phyloP scores from a whole-genome alignment of 2,113 vertebrate species.

The Corythornis cristatus region DNA sequence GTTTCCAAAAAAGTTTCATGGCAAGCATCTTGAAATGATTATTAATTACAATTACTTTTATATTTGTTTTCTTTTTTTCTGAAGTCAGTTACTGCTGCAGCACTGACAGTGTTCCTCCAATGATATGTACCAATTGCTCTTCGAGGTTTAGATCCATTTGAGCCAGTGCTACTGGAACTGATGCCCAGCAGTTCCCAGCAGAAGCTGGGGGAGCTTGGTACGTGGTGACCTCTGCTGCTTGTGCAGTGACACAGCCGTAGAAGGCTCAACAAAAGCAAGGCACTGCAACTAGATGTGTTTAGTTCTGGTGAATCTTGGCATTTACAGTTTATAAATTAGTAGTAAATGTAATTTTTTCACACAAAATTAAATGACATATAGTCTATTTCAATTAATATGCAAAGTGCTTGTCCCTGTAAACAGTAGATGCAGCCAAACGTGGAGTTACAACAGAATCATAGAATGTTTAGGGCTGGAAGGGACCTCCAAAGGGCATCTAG shows the following conservation, averaged over 20 bases:
- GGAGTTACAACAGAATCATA: too few species aligned
- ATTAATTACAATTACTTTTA: constrained; percentile 52
- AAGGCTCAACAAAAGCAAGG: not conserved
- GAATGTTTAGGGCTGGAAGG: too few species aligned
- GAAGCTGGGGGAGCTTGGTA: constrained; percentile 29
- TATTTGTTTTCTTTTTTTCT: constrained; percentile 16
- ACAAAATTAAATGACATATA: too few species aligned
- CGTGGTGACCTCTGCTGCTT: constrained; percentile 68
- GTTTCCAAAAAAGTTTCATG: constrained; percentile 51
- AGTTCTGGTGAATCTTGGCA: too few species aligned
- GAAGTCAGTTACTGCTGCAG: constrained; percentile 41
- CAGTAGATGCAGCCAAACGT: too few species aligned
- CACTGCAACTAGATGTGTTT: not conserved
- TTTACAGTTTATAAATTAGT: too few species aligned
- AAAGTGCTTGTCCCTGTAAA: too few species aligned
- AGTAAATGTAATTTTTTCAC: too few species aligned
- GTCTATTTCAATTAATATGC: too few species aligned
- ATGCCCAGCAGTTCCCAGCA: not conserved
- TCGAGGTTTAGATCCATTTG: not conserved
- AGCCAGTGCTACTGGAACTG: not conserved
- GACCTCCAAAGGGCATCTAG: too few species aligned
- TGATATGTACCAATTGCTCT: not conserved
- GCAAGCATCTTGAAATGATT: constrained; percentile 66
- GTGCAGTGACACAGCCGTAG: not conserved
- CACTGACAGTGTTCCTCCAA: not conserved